Evolutionary conservation across 37 sponge, comb jelly and placozoan genomes (phyloP), one percentile per base, ranked within the genome.

Genomic region (Theonella swinhoei): DNA sequence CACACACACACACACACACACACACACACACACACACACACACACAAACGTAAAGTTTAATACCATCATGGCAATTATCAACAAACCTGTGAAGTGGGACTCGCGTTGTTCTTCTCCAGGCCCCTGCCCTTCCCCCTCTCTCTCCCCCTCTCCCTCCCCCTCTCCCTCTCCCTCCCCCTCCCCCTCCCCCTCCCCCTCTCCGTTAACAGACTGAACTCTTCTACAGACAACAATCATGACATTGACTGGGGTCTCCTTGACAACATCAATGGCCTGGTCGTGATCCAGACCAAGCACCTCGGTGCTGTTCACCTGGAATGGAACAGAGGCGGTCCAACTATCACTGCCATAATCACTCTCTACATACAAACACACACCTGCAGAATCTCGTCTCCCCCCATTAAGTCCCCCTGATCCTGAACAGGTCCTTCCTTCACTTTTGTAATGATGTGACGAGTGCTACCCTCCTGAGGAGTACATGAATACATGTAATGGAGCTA

Each of bases 381-480:
- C 39, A 92, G 86, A 28, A 92, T 79, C 69, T 92, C 93, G 47
- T 92, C 93, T 23, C 86, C 89, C 22, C 64, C 82, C 41, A 68
- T 54, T 3, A 92, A 78, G 31, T 70, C 28, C 9, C 68, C 62
- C 2, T 85, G 80, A n/a, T 25, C 33, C 19, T 62, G 72, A 1
- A 85, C 80, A 31, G 89, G 86, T 1, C 93, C 93, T 20, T 63
- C 77, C 20, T 68, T 62, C 85, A 62, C 65, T 31, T 5, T 33
- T 62, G 64, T 31, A 20, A 65, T 29, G 9, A 84, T 66, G 29
- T 73, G 58, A 20, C 74, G 79, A 22, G 87, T 87, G 92, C 29
- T 77, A 33, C 39, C 75, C 28, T 7, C 85, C 72, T 71, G 72
- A 3, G n/a, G n/a, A n/a, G n/a, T n/a, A n/a, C n/a, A n/a, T n/a